These are phyloP conservation scores for Coracias cyanogaster DNA, from an alignment of 2,797 vertebrate genomes.

Conservation along the genomic window DNA sequence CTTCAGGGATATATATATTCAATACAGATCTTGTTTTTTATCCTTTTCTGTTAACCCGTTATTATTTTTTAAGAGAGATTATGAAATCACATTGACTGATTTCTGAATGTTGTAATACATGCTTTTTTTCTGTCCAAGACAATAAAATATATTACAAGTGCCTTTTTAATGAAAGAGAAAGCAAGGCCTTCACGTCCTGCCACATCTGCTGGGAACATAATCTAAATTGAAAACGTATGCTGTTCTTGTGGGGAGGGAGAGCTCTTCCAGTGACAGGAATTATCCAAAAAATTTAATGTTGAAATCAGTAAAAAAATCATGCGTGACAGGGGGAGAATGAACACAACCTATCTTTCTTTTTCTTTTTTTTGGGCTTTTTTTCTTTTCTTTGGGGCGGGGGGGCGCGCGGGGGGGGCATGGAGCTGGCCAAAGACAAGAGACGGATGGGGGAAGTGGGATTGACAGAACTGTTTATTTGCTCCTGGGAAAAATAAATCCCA, in stretches of 20 bases:
- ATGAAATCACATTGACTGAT: constrained; percentile 36
- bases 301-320: constrained; percentile 64
- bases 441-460: not conserved
- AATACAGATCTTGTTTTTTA: not conserved
- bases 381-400: no score
- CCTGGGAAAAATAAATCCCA: constrained; percentile 63
- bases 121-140: constrained; percentile 56
- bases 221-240: constrained; percentile 77
- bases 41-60: not conserved
- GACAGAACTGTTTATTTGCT: constrained; percentile 69
- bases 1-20: not conserved
- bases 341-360: not conserved
- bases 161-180: constrained; percentile 74
- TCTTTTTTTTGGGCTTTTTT: no score
- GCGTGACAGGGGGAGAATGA: constrained; percentile 52
- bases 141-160: constrained; percentile 50
- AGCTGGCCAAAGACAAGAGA: not conserved
- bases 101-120: constrained; percentile 49
- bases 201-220: constrained; percentile 73
- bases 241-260: constrained; percentile 13
- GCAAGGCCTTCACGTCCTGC: constrained; percentile 54
- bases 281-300: constrained; percentile 66
- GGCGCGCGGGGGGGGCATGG: accelerated
- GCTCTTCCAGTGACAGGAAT: constrained; percentile 60
- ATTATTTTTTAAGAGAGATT: not conserved